These are phyloP conservation scores for Hormaphis cornu DNA, from an alignment of 1,140 invertebrate species.

Conservation along the genomic window DNA sequence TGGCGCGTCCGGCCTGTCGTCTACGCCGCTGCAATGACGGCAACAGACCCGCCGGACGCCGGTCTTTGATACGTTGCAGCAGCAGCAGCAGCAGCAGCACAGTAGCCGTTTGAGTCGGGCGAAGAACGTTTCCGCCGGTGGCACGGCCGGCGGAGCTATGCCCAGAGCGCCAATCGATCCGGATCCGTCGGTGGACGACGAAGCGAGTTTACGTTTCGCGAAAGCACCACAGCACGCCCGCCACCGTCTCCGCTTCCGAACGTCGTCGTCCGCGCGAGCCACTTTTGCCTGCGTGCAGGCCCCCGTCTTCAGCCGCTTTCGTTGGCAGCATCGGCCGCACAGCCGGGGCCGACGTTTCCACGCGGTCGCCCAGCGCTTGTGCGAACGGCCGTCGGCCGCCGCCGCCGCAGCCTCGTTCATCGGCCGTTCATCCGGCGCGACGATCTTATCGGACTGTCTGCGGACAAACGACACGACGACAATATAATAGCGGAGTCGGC, in stretches of 20 bases:
- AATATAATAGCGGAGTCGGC: too few relatives aligned
- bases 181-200: neutral
- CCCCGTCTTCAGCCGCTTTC: neutral
- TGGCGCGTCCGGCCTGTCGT: neutral
- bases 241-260: neutral
- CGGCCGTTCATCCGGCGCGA: neutral
- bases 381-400: neutral
- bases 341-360: constrained; percentile 20
- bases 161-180: neutral
- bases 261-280: neutral
- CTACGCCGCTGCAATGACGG: neutral
- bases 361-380: constrained; percentile 1
- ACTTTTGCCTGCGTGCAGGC: too few relatives aligned
- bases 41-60: neutral
- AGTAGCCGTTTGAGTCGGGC: neutral
- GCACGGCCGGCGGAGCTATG: neutral
- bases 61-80: neutral
- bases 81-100: neutral
- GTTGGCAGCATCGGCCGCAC: neutral
- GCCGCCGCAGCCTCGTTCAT: neutral
- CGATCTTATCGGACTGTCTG: constrained; percentile 10
- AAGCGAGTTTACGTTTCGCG: neutral
- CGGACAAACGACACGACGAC: neutral
- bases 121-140: neutral
- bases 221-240: neutral